Percentiles rank a stretch among this genome's conserved stretches.
phyloP scores from a whole-genome alignment of 2,113 vertebrate genomes.

The Percina caprodes region DNA sequence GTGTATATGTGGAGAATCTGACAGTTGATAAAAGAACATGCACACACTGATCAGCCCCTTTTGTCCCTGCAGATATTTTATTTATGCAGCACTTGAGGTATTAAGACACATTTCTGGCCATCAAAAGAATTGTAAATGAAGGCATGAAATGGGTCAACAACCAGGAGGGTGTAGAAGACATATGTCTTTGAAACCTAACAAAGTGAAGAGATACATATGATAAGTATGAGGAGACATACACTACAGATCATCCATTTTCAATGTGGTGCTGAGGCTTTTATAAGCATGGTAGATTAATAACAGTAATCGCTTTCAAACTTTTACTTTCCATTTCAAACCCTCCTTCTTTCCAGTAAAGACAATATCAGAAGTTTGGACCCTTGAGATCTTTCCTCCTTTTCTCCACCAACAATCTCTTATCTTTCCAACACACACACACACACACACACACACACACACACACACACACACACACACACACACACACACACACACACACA shows the following conservation, averaged over 20 bases:
- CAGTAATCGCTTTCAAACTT: slow-evolving; percentile 19
- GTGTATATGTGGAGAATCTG: slow-evolving; percentile 18
- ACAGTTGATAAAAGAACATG: slow-evolving; percentile 28
- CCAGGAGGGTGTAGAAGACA: slow-evolving; percentile 5
- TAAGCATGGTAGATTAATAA: background rate
- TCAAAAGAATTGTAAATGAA: slow-evolving; percentile 58
- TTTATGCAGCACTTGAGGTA: slow-evolving; percentile 48
- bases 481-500: too few species aligned
- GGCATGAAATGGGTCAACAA: background rate
- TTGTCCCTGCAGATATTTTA: slow-evolving; percentile 46
- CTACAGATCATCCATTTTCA: background rate
- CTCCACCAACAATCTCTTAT: slow-evolving; percentile 4
- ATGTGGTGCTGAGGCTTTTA: background rate
- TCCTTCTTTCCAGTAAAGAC: slow-evolving; percentile 41
- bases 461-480: too few species aligned
- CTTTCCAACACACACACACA: background rate
- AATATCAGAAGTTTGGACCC: slow-evolving; percentile 38
- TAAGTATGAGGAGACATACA: background rate
- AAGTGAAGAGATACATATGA: background rate
- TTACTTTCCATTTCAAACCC: slow-evolving; percentile 32
- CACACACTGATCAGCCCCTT: slow-evolving; percentile 50
- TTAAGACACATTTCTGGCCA: slow-evolving; percentile 38
- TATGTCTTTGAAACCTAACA: background rate
- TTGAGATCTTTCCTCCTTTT: slow-evolving; percentile 48
- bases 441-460: too few species aligned